Percentiles rank a stretch among this genome's conserved stretches.
phyloP scores from a whole-genome alignment of 2,888 invertebrate species.

The Rhagonycha fulva region DNA sequence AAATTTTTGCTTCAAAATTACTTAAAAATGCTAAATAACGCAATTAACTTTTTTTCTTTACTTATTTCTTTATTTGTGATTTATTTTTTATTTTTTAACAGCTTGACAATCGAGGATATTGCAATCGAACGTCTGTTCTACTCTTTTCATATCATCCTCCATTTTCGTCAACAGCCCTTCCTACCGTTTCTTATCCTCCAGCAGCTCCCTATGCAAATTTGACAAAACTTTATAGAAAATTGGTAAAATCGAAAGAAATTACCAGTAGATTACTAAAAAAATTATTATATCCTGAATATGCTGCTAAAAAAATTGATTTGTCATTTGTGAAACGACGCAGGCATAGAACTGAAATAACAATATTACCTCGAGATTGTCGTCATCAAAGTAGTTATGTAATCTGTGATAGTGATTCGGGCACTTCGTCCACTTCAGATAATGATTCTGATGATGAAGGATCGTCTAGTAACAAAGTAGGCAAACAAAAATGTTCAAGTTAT shows the following conservation, averaged over 20 bases:
- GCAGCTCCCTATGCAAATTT: constrained; percentile 79
- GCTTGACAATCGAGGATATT: constrained; percentile 62
- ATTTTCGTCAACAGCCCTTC: constrained; percentile 61
- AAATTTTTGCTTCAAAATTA: background rate
- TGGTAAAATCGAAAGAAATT: constrained; percentile 74
- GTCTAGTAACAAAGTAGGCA: constrained; percentile 64
- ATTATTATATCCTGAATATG: constrained; percentile 69
- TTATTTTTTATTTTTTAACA: constrained; percentile 29
- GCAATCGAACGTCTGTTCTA: constrained; percentile 59
- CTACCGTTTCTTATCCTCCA: constrained; percentile 75
- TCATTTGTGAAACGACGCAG: constrained; percentile 60
- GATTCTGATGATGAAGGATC: constrained; percentile 52
- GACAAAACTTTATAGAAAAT: constrained; percentile 75
- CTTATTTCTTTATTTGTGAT: background rate
- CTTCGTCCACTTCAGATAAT: constrained; percentile 53
- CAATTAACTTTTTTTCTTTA: background rate
- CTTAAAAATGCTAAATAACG: background rate
- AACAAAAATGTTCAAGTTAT: constrained; percentile 48
- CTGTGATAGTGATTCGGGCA: constrained; percentile 52
- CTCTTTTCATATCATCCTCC: constrained; percentile 48
- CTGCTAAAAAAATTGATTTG: constrained; percentile 60
- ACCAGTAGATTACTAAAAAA: constrained; percentile 73
- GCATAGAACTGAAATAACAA: constrained; percentile 56
- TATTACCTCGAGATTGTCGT: constrained; percentile 45
- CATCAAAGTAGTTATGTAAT: constrained; percentile 48